phyloP scores from a whole-genome alignment of 2,888 invertebrate species.

The Drosophila neotestacea region DNA sequence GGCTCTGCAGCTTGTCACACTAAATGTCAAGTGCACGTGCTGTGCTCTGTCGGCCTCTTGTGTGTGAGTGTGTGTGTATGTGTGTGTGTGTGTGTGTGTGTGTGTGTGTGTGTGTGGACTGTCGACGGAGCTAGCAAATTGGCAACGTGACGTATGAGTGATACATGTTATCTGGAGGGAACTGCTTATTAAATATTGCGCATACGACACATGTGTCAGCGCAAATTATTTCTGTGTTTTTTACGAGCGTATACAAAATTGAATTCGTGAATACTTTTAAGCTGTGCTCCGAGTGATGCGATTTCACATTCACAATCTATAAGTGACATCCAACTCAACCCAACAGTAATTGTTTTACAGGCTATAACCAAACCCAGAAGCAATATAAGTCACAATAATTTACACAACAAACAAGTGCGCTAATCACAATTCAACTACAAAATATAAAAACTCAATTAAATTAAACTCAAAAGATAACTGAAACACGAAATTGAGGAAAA shows the following conservation, averaged over 20 bases:
- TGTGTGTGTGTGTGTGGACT: slow-evolving; percentile 20
- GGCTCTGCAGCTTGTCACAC: slow-evolving; percentile 59
- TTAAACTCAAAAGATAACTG: slow-evolving; percentile 14
- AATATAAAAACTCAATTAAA: slow-evolving; percentile 23
- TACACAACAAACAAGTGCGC: slow-evolving; percentile 34
- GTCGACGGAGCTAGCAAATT: slow-evolving; percentile 37
- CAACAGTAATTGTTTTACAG: slow-evolving; percentile 11
- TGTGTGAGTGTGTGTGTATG: slow-evolving; percentile 4
- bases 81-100: slow-evolving; percentile 5
- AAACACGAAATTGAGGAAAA: slow-evolving; percentile 10
- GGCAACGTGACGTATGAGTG: slow-evolving; percentile 74
- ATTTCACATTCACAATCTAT: slow-evolving; percentile 11
- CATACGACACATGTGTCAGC: slow-evolving; percentile 64
- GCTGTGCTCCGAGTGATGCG: neutral
- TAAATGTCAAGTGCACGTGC: slow-evolving; percentile 80
- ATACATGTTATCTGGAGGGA: slow-evolving; percentile 63
- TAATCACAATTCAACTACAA: slow-evolving; percentile 13
- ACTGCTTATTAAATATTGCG: slow-evolving; percentile 75
- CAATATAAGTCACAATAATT: slow-evolving; percentile 68
- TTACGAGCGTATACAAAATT: slow-evolving; percentile 59
- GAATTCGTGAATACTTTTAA: slow-evolving; percentile 42
- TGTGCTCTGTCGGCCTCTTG: slow-evolving; percentile 30
- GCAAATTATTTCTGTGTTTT: slow-evolving; percentile 42
- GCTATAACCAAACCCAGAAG: slow-evolving; percentile 42
- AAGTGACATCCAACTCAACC: slow-evolving; percentile 7